These are phyloP conservation scores for Junonia oenone DNA, from an alignment of 2,888 invertebrate genomes.

Conservation along the genomic window DNA sequence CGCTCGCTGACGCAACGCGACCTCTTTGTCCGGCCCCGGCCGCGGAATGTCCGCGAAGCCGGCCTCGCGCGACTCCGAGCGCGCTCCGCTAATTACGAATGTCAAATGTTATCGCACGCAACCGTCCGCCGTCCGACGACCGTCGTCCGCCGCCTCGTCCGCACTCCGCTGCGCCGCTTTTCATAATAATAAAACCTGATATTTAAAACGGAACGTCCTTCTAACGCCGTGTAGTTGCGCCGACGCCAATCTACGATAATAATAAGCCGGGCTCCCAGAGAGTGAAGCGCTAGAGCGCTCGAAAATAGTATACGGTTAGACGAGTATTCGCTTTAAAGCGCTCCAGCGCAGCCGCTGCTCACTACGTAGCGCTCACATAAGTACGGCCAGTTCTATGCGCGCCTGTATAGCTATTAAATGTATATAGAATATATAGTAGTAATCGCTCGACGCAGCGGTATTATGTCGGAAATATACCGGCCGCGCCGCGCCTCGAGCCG, in stretches of 20 bases:
- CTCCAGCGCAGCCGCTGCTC: conserved; percentile 53
- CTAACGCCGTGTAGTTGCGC: conserved; percentile 81
- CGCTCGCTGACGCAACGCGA: conserved; percentile 71
- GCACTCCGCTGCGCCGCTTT: conserved; percentile 78
- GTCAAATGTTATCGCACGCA: conserved; percentile 80
- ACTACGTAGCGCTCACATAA: conserved; percentile 75
- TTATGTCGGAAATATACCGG: conserved; percentile 81
- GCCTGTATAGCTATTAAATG: conserved; percentile 81
- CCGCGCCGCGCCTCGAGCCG: conserved; percentile 73
- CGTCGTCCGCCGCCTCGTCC: conserved; percentile 52
- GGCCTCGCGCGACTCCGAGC: conserved; percentile 50
- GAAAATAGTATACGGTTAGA: conserved; percentile 38
- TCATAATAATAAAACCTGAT: conserved; percentile 81
- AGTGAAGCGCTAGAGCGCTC: conserved; percentile 64
- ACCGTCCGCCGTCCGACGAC: conserved; percentile 60
- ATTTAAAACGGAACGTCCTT: conserved; percentile 81
- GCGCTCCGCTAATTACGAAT: conserved; percentile 78
- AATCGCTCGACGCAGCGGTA: conserved; percentile 81
- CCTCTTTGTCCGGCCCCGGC: conserved; percentile 72
- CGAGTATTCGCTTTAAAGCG: conserved; percentile 49
- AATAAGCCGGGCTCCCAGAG: conserved; percentile 71
- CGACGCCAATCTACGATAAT: conserved; percentile 81
- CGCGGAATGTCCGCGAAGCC: conserved; percentile 40
- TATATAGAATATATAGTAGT: conserved; percentile 81
- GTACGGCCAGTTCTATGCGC: conserved; percentile 81